Percentiles rank a stretch among this genome's conserved stretches.
These are phyloP conservation scores for Chlorodrepanis virens DNA, from an alignment of 2,113 vertebrate genomes.

Conservation along the genomic window DNA sequence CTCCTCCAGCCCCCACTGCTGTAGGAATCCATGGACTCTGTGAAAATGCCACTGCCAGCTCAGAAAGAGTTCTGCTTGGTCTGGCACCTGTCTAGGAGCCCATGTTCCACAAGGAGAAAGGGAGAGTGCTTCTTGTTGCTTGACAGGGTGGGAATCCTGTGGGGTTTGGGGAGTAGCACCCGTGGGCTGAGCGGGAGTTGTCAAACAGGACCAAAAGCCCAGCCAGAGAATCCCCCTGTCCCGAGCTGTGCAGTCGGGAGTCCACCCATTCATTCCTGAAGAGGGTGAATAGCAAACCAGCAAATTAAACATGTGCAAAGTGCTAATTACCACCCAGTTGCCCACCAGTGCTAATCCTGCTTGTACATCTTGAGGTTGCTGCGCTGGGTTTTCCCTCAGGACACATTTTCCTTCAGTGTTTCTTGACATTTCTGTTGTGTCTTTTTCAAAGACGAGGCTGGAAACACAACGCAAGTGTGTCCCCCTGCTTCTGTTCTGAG, in stretches of 20 bases:
- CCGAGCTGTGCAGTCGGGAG: neutral
- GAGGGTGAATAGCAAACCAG: neutral
- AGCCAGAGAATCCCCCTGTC: neutral
- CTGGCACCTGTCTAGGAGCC: neutral
- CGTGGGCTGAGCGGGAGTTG: neutral
- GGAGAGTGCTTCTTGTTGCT: neutral
- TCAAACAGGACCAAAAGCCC: neutral
- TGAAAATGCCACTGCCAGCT: neutral
- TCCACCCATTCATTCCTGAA: neutral
- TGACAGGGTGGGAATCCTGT: neutral
- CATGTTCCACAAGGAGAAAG: neutral
- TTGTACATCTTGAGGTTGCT: neutral
- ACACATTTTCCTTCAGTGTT: neutral
- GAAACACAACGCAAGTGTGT: neutral
- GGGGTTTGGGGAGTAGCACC: neutral
- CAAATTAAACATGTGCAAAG: neutral
- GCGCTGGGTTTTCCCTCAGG: neutral
- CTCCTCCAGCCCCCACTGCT: neutral
- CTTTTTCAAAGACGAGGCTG: neutral
- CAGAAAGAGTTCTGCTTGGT: neutral
- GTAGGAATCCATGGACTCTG: neutral
- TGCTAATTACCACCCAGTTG: neutral
- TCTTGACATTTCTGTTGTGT: accelerated
- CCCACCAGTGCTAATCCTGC: neutral
- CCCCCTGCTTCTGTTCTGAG: neutral